These are phyloP conservation scores for Cherax quadricarinatus DNA, from an alignment of 1,140 invertebrate genomes.

Conservation along the genomic window DNA sequence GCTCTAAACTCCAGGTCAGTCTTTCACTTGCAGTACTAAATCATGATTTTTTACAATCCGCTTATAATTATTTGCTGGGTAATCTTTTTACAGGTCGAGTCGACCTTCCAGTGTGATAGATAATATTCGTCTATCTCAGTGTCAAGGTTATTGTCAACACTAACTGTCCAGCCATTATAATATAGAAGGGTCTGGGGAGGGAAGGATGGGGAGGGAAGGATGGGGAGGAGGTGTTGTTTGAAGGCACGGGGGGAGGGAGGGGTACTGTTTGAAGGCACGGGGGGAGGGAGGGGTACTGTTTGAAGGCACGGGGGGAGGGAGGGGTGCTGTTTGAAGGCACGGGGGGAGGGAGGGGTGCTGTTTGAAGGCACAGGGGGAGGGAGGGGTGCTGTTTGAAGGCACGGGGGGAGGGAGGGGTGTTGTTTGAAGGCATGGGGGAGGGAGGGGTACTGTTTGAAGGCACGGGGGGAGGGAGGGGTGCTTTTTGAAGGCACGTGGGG, in stretches of 20 bases:
- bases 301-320: neutral
- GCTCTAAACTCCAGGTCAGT: constrained; percentile 63
- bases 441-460: neutral
- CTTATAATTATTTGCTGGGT: constrained; percentile 65
- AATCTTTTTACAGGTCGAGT: constrained; percentile 44
- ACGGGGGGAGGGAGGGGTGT: neutral
- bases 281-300: too few relatives aligned
- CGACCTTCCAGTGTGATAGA: constrained; percentile 1
- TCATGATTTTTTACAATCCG: constrained; percentile 63
- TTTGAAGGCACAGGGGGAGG: too few relatives aligned
- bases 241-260: too few relatives aligned
- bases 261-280: too few relatives aligned
- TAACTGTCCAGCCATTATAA: neutral
- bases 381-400: too few relatives aligned
- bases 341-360: too few relatives aligned
- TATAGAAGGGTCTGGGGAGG: neutral
- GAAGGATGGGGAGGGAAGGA: neutral
- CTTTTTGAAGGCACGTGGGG: too few relatives aligned
- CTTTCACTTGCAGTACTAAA: constrained; percentile 66
- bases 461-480: neutral
- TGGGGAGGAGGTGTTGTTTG: too few relatives aligned
- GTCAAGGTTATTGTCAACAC: neutral
- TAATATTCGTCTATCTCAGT: neutral
- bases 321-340: neutral
- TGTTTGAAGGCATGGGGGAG: too few relatives aligned